phyloP scores from a whole-genome alignment of 2,113 vertebrate genomes.

The Atractosteus spatula region DNA sequence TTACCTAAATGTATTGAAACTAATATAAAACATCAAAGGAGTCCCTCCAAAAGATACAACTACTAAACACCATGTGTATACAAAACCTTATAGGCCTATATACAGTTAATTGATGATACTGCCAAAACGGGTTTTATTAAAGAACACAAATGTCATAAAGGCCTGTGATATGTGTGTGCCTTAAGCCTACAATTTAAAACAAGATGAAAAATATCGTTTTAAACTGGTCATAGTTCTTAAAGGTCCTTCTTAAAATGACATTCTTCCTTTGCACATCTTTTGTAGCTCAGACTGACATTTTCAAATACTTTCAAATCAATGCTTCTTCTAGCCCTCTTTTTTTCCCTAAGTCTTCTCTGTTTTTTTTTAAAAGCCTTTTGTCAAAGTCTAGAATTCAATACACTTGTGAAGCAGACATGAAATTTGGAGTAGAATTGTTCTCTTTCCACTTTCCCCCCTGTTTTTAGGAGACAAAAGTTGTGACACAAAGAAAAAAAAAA shows the following conservation, averaged over 20 bases:
- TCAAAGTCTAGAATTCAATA: slow-evolving; percentile 69
- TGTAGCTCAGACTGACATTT: neutral
- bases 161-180: no score
- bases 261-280: neutral
- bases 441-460: slow-evolving; percentile 29
- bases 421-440: neutral
- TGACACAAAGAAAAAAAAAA: slow-evolving; percentile 58
- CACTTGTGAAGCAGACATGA: slow-evolving; percentile 66
- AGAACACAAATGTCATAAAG: no score
- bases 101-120: no score
- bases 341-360: slow-evolving; percentile 50
- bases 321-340: slow-evolving; percentile 51
- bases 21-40: no score
- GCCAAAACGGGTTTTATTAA: no score
- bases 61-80: no score
- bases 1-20: no score
- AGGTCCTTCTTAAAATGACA: neutral
- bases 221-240: neutral
- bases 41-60: no score
- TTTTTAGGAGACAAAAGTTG: slow-evolving; percentile 69
- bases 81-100: no score
- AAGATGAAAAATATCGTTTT: neutral
- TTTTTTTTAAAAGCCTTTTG: slow-evolving; percentile 67
- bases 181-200: neutral
- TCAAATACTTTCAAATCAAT: slow-evolving; percentile 1